Conservation (phyloP, 2,888 invertebrate genomes). For the Galerucella calmariensis region DNA sequence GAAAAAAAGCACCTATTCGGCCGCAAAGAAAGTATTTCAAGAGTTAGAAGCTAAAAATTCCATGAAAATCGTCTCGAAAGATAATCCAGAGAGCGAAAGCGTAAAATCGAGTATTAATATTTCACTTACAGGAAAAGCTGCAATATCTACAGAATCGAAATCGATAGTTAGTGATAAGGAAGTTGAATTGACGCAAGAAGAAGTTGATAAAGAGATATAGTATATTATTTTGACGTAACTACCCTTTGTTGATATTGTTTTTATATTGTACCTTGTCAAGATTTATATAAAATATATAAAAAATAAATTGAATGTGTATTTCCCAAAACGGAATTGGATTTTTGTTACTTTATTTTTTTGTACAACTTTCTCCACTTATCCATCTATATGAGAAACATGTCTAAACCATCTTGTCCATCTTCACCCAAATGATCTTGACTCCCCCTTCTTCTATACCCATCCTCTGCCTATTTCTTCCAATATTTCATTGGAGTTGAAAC, state of each 20-base stretch:
- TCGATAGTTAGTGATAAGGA: slow-evolving; percentile 2
- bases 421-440: too few species aligned
- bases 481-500: too few species aligned
- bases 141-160: neutral
- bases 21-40: slow-evolving; percentile 56
- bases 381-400: too few species aligned
- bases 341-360: slow-evolving; percentile 1
- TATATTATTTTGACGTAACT: neutral
- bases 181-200: slow-evolving; percentile 9
- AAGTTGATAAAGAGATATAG: slow-evolving; percentile 11
- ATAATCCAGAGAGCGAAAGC: neutral
- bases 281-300: slow-evolving; percentile 5
- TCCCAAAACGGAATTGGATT: neutral
- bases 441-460: too few species aligned
- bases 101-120: neutral
- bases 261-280: neutral
- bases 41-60: slow-evolving; percentile 42
- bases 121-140: neutral
- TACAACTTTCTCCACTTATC: too few species aligned
- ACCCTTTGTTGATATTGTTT: slow-evolving; percentile 10
- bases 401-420: too few species aligned
- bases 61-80: neutral
- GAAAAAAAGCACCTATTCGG: slow-evolving; percentile 51
- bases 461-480: too few species aligned
- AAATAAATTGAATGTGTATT: slow-evolving; percentile 7